Base-by-base conservation (phyloP, 2,113 vertebrate genomes). In the Zosterops lateralis region DNA sequence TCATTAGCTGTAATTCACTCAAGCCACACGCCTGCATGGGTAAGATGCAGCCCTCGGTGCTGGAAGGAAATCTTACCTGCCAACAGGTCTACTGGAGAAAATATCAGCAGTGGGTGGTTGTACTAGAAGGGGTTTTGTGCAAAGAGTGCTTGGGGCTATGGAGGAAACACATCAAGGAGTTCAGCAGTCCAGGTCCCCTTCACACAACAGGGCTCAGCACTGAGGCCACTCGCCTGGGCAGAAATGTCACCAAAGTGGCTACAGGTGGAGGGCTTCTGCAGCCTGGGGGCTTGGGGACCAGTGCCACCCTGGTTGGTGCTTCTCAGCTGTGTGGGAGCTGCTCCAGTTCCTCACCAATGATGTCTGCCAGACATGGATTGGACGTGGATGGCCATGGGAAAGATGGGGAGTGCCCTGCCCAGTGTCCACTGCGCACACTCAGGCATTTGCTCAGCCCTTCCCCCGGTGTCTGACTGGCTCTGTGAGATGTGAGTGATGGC, bases 141-240 rank as follows among this genome's bases (percentile, higher is more conserved):
- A 21, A 54, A 62, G 36, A 36, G n/a, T 29, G 32, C 26, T 29
- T 75, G 68, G 32, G 44, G 9, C 6, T 56, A 24, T 14, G 12
- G 51, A 47, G 57, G 17, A 60, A 70, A 40, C 19, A 71, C 66
- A 53, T 17, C 14, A 6, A 61, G 28, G 21, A 79, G 50, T 32
- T 29, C 24, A 57, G 51, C 72, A 86, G 64, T n/a, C 70, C 68
- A 74, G 58, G 75, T 45, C 9, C 10, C 5, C 20, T 81, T 20
- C 19, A 14, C 7, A 4, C 16, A 28, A 32, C 51, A 75, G 34
- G 40, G 32, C 34, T 87, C 2, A 2, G 26, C 0, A 0, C 32
- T 0, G 2, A n/a, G 40, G 18, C 31, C 1, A 1, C 54, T 85
- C 1, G 0, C 1, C 1, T 6, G 26, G 54, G 28, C 58, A 73